These are phyloP conservation scores for Lethrus apterus DNA, from an alignment of 1,140 invertebrate species.

Conservation along the genomic window DNA sequence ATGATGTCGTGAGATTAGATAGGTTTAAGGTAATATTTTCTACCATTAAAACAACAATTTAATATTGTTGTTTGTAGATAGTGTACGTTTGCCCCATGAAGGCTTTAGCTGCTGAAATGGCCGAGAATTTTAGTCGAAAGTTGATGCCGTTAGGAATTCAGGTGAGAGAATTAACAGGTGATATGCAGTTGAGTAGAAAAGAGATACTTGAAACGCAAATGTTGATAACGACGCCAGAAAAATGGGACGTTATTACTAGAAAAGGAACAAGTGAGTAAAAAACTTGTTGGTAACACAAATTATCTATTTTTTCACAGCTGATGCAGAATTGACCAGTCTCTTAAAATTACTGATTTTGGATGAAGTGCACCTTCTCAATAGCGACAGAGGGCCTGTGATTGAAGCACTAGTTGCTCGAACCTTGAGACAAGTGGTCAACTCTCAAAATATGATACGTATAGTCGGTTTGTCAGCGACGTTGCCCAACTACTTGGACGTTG, in stretches of 20 bases:
- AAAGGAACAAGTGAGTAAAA: conserved; percentile 51
- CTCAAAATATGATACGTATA: conserved; percentile 95
- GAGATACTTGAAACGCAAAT: conserved; percentile 97
- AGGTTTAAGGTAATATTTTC: conserved; percentile 74
- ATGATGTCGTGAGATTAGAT: conserved; percentile 76
- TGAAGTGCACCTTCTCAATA: conserved; percentile 96
- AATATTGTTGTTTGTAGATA: conserved; percentile 55
- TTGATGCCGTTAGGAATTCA: conserved; percentile 67
- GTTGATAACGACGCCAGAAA: conserved; percentile 97
- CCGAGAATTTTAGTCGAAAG: conserved; percentile 82
- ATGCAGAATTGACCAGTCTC: conserved; percentile 82
- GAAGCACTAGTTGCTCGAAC: conserved; percentile 96
- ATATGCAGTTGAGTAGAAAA: conserved; percentile 93
- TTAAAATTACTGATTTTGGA: conserved; percentile 96
- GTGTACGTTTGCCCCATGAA: conserved; percentile 99
- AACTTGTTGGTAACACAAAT: background rate
- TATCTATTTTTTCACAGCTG: conserved; percentile 50
- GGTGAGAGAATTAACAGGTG: conserved; percentile 93
- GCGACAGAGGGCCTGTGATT: conserved; percentile 94
- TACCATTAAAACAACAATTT: background rate
- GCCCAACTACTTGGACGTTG: conserved; percentile 97
- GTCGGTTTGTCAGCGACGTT: conserved; percentile 96
- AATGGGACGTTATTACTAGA: conserved; percentile 98
- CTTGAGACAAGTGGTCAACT: conserved; percentile 86
- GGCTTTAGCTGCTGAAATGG: conserved; percentile 97